Base-by-base conservation (phyloP, 1,140 invertebrate genomes). In the Drosophila willistoni region DNA sequence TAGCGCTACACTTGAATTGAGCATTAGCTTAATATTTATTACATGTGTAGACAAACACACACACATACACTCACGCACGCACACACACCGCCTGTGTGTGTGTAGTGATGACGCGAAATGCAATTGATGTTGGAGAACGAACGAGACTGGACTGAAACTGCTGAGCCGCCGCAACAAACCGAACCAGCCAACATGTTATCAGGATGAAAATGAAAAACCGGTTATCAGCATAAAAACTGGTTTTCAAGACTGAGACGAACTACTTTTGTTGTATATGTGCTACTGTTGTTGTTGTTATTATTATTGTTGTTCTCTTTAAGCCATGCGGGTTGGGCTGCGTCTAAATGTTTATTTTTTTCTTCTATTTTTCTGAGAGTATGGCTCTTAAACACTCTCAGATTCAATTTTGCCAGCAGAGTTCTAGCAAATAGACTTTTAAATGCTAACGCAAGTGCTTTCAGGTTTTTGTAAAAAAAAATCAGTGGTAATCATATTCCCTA, bases 181-280 rank as follows among this genome's bases (percentile, higher is more conserved):
- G 33, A 72, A 76, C 57, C 64, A 75, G 72, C 74, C 73, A 67
- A 76, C 69, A 64, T 76, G 73, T 69, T 76, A 76, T 76, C 73
- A 76, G 73, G 73, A 77, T 77, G 73, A 77, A 76, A 59, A 59
- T 39, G 56, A 59, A 59, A 51, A 77, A 77, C 73, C 73, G 73
- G 73, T 77, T 77, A 61, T 33, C 65, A 77, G 73, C 73, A 77
- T 77, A 77, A 77, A 77, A 77, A 77, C 73, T 77, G 73, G 73
- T 77, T 77, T 77, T 73, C 71, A 68, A 68, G 64, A 57, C 41
- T 75, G 73, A 74, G 73, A 77, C 76, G 73, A 77, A 73, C 73
- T 77, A 76, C 73, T 76, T 76, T 76, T 36, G 29, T 59, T 59
- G 33, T 59, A 36, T 33, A 12, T 29, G 34, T 36, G 34, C 34